Evolutionary conservation across 2,113 vertebrate species (phyloP), one percentile per base, ranked within the genome.

Genomic region (Petrocephalus zakoni): DNA sequence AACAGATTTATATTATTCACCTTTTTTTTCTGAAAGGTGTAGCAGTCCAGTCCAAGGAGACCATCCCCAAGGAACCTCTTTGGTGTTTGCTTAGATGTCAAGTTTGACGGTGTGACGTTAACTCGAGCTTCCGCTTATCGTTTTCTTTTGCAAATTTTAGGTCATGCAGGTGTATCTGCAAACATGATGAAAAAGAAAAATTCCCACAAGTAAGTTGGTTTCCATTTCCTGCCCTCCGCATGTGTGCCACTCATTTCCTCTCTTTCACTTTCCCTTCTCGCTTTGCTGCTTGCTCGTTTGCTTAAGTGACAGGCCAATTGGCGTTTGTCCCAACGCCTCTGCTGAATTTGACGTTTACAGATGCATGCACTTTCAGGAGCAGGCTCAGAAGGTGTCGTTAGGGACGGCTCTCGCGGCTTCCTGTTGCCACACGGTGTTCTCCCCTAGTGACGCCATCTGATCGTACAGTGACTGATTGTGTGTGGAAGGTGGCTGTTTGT

Each of bases 111-210:
- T 22, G 37, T 87, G 34, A 46, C 9, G 34, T 22, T 58, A 86
- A 56, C 17, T 8, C 15, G 37, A 17, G 52, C 34, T 52, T 22
- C 37, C 34, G 34, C 55, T 11, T 25, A 9, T n/a, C 29, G 55
- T 81, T 56, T 82, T 13, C 55, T 29, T 82, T 37, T 90, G 61
- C 94, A 37, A 93, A 21, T 96, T 96, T 29, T 90, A 98, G 97
- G 97, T 95, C 97, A 97, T 95, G 94, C 97, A 89, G 97, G 98
- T 92, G 97, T 98, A 13, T 97, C 98, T 94, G 97, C 96, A 89
- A 98, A 96, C 95, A 98, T 98, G 97, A 98, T 98, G 97, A 99
- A 99, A 96, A 98, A 98, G 89, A 97, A 97, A 94, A 97, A 97
- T 64, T 95, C 97, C 72, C 97, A 98, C 96, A 99, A 98, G 98